Evolutionary conservation across 2,888 invertebrate species (phyloP).

Genomic region (Acronicta aceris): DNA sequence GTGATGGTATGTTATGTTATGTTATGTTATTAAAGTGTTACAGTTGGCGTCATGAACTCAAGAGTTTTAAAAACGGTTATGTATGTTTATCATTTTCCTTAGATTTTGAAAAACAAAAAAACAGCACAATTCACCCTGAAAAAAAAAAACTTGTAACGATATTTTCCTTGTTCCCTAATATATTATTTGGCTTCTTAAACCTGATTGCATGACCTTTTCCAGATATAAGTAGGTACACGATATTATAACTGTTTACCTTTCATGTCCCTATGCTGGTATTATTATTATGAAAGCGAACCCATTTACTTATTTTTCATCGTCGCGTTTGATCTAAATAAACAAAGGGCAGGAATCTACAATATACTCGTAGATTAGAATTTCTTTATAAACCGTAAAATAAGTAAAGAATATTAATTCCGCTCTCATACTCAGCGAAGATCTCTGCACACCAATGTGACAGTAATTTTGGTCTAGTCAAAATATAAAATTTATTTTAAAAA

Average conservation of each 20-base stretch:
- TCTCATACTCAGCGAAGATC: too few relatives aligned
- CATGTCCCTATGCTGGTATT: background rate
- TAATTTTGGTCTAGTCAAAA: too few relatives aligned
- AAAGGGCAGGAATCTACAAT: background rate
- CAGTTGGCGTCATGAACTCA: too few relatives aligned
- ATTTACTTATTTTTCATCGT: background rate
- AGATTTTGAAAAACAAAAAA: too few relatives aligned
- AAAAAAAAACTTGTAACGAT: too few relatives aligned
- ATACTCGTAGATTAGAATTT: background rate
- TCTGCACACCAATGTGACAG: too few relatives aligned
- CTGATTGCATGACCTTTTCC: background rate
- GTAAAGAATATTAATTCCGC: background rate
- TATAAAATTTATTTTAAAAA: too few relatives aligned
- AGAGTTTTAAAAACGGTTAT: too few relatives aligned
- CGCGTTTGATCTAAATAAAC: slow-evolving; percentile 1
- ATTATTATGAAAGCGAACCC: background rate
- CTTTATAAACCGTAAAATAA: background rate
- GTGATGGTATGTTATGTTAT: too few relatives aligned
- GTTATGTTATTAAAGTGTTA: too few relatives aligned
- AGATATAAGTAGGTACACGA: background rate
- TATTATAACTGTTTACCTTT: background rate
- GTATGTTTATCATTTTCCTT: too few relatives aligned
- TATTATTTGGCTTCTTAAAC: background rate
- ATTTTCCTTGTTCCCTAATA: background rate
- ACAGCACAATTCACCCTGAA: too few relatives aligned